These are phyloP conservation scores for Acipenser transmontanus DNA, from an alignment of 2,797 vertebrate species.

Conservation along the genomic window DNA sequence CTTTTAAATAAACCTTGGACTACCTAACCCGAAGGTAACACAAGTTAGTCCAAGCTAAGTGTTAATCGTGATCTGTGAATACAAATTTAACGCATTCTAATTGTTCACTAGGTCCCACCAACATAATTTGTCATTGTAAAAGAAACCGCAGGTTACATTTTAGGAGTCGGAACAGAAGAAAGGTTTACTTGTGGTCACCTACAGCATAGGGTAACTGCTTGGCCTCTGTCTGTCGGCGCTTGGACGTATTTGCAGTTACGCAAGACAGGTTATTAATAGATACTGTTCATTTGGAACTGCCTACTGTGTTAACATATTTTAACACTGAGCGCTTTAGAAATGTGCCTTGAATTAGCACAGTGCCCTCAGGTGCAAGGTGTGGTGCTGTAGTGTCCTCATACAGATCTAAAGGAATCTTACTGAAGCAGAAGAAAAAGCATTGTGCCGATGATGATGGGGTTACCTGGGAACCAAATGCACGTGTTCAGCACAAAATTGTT, in stretches of 20 bases:
- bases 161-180: too few relatives aligned
- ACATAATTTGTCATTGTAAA: too few relatives aligned
- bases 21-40: too few relatives aligned
- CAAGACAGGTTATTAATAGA: background rate
- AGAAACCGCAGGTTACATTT: too few relatives aligned
- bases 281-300: background rate
- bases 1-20: too few relatives aligned
- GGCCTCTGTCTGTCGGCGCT: background rate
- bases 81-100: too few relatives aligned
- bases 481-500: slow-evolving; percentile 10
- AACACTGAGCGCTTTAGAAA: background rate
- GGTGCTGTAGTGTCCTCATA: background rate
- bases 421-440: background rate
- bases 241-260: background rate
- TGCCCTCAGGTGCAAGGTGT: background rate
- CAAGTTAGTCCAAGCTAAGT: too few relatives aligned
- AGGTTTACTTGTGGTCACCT: too few relatives aligned
- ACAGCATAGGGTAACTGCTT: too few relatives aligned
- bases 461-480: slow-evolving; percentile 46
- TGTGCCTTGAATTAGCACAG: background rate
- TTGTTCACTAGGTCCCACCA: too few relatives aligned
- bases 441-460: slow-evolving; percentile 27
- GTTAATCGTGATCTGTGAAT: too few relatives aligned
- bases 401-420: background rate
- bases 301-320: background rate